These are phyloP conservation scores for Pomatorhinus ruficollis DNA, from an alignment of 2,113 vertebrate genomes.

Conservation along the genomic window DNA sequence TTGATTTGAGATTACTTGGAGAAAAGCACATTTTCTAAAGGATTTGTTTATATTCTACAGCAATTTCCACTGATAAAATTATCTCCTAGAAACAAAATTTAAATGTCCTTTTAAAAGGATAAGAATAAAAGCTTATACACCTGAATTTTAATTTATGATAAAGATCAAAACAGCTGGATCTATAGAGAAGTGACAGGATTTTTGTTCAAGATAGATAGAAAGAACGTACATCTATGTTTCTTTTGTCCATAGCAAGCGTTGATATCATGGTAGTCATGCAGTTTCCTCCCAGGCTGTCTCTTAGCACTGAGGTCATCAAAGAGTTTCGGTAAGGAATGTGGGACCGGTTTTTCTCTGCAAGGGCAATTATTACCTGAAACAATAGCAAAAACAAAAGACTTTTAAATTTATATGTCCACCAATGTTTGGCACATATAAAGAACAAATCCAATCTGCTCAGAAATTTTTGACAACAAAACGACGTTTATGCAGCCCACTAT, in stretches of 20 bases:
- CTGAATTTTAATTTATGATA: neutral
- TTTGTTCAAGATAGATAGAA: neutral
- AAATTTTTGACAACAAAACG: neutral
- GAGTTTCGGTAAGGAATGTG: conserved; percentile 97
- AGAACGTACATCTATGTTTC: conserved; percentile 84
- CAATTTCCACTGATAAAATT: neutral
- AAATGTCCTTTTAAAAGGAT: neutral
- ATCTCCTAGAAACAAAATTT: neutral
- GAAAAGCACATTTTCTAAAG: neutral
- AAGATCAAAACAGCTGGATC: neutral
- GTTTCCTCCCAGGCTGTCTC: conserved; percentile 96
- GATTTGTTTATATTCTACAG: neutral
- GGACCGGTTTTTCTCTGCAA: conserved; percentile 90
- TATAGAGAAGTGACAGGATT: neutral
- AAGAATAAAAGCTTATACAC: neutral
- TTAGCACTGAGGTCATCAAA: conserved; percentile 95
- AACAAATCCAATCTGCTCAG: neutral
- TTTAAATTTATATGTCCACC: neutral
- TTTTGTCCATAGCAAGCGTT: conserved; percentile 86
- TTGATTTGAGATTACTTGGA: neutral
- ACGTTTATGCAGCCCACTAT: rapidly evolving
- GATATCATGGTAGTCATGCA: conserved; percentile 98
- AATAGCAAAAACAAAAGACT: neutral
- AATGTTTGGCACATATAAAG: neutral
- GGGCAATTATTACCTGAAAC: conserved; percentile 91